Base-by-base conservation (phyloP, 2,888 invertebrate genomes). In the Dorcus parallelipipedus region DNA sequence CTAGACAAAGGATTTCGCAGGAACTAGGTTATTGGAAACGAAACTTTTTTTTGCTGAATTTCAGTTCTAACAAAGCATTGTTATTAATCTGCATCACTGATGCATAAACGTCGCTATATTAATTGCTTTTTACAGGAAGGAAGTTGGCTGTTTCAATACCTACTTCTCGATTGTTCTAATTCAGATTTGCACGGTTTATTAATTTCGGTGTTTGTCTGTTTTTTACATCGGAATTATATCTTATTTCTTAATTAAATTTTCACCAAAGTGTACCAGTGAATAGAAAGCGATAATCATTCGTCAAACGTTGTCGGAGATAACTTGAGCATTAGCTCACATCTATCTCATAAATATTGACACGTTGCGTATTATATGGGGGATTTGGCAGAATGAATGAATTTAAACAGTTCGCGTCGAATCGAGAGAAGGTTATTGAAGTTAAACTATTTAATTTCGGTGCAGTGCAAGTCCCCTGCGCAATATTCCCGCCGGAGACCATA, bases 391-490 rank as follows among this genome's bases (percentile, higher is more conserved):
- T 9, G 43, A 45, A 17, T 26, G 17, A 43, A 17, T 40, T 43
- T n/a, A 45, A 43, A 53, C 45, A 53, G 17, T 40, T 20, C 38
- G 42, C n/a, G 60, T 51, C 39, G 58, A 54, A 60, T 63, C 62
- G 59, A 60, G 59, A 58, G 63, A 54, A 64, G 60, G 65, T 72
- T 73, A 73, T 74, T 73, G 69, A 72, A 74, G 72, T 73, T 74
- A 71, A 75, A 76, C 73, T 76, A 75, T 76, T 76, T 76, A 74
- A 76, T 76, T 76, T 72, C 66, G 67, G 56, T 63, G 67, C 69
- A 67, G 67, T 57, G 56, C 54, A 49, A 53, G 50, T 64, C 66
- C 69, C 68, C 61, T 54, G 60, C 63, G 64, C 62, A 58, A 64
- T 71, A 72, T 72, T 73, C 73, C 73, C 73, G 66, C 66, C 59